Conservation (phyloP, 2,113 vertebrate genomes). For the Patagioenas fasciata region DNA sequence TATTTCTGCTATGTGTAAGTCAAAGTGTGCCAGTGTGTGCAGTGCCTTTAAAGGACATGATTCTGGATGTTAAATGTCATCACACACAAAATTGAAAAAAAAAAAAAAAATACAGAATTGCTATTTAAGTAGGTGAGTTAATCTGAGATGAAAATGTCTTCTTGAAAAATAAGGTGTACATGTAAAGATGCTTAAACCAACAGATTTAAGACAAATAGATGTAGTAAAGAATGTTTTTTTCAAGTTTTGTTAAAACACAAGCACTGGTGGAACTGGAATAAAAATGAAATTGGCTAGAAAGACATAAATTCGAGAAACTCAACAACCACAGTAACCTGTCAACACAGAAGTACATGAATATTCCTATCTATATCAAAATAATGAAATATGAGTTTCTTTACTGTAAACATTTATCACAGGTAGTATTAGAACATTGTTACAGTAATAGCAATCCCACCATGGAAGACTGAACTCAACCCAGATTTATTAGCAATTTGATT, state of each 20-base stretch:
- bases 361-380: not conserved
- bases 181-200: not conserved
- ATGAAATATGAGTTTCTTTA: not conserved
- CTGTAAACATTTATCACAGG: fast-evolving
- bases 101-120: not conserved
- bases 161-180: not conserved
- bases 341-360: not conserved
- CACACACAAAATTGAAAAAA: not conserved
- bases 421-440: not conserved
- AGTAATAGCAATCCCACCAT: not conserved
- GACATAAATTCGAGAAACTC: not conserved
- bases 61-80: not conserved
- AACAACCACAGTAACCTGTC: not conserved
- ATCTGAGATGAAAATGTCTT: not conserved
- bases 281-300: not conserved
- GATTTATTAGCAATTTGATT: not conserved
- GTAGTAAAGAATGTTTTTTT: not conserved
- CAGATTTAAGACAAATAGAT: not conserved
- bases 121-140: not conserved
- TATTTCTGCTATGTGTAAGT: not conserved
- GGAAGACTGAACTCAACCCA: not conserved
- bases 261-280: not conserved
- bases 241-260: not conserved
- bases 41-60: not conserved
- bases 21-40: not conserved